Conservation (phyloP, 2,888 invertebrate genomes). For the Hirtodrosophila histrioides region DNA sequence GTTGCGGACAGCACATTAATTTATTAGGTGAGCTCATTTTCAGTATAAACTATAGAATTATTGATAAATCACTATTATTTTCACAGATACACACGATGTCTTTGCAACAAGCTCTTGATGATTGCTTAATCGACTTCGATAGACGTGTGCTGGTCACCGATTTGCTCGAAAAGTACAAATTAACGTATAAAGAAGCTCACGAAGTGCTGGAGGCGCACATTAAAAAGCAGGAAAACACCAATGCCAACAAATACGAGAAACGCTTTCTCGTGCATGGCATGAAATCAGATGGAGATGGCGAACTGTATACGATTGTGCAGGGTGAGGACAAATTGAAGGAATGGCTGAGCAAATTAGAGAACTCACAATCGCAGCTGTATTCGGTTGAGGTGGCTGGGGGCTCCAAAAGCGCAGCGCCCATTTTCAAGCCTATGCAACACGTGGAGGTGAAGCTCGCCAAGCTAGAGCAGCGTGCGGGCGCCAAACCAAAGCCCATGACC, state of each 20-base stretch:
- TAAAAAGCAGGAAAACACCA: slow-evolving; percentile 63
- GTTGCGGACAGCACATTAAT: background rate
- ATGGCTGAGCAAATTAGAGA: slow-evolving; percentile 68
- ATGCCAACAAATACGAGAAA: slow-evolving; percentile 72
- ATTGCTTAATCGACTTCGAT: slow-evolving; percentile 81
- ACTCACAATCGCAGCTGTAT: slow-evolving; percentile 73
- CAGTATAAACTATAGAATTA: background rate
- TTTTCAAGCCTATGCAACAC: slow-evolving; percentile 77
- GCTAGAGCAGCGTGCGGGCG: slow-evolving; percentile 45
- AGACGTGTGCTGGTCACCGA: slow-evolving; percentile 79
- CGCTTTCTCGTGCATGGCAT: slow-evolving; percentile 61
- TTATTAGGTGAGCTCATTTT: background rate
- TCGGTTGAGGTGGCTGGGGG: slow-evolving; percentile 81
- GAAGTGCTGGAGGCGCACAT: slow-evolving; percentile 65
- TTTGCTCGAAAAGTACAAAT: slow-evolving; percentile 79
- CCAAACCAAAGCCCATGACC: background rate
- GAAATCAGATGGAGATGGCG: slow-evolving; percentile 27
- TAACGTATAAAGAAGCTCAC: slow-evolving; percentile 74
- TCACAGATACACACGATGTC: slow-evolving; percentile 40
- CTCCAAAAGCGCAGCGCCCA: slow-evolving; percentile 71
- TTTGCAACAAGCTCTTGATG: slow-evolving; percentile 71
- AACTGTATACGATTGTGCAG: slow-evolving; percentile 77
- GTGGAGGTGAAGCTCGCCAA: slow-evolving; percentile 60
- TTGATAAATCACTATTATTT: background rate
- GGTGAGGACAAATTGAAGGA: slow-evolving; percentile 71